Evolutionary conservation across 1,140 invertebrate genomes (phyloP).

Genomic region (Sarcophaga peregrina): DNA sequence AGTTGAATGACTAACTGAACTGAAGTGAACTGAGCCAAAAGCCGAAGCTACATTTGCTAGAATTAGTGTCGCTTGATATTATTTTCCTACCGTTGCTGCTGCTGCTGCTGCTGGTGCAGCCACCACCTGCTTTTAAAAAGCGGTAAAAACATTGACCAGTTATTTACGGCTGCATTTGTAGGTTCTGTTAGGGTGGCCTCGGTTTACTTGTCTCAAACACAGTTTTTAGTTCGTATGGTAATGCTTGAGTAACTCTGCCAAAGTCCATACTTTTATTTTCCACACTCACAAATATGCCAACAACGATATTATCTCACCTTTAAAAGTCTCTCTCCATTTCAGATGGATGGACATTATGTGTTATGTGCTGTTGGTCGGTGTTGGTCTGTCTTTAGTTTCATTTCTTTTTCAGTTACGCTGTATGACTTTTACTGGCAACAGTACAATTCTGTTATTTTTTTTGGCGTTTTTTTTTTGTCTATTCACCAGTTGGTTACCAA

Average conservation of each 20-base stretch:
- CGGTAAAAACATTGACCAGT: not conserved
- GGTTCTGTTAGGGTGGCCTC: not conserved
- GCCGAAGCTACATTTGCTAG: not conserved
- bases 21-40: not conserved
- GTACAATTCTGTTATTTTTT: constrained; percentile 1
- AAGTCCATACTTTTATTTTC: constrained; percentile 35
- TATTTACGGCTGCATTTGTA: not conserved
- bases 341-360: not conserved
- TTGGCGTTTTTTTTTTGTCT: too few species aligned
- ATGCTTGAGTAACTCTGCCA: constrained; percentile 28
- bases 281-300: not conserved
- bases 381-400: constrained; percentile 9
- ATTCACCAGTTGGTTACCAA: not conserved
- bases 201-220: not conserved
- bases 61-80: constrained; percentile 4
- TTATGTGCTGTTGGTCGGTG: not conserved
- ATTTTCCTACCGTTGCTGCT: not conserved
- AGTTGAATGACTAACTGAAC: not conserved
- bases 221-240: not conserved
- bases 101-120: not conserved
- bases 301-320: not conserved
- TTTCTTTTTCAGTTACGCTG: constrained; percentile 39
- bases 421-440: constrained; percentile 10
- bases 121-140: not conserved
- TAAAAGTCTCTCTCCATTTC: not conserved